Base-by-base conservation (phyloP, 1,140 invertebrate species). In the Pachypsylla venusta region DNA sequence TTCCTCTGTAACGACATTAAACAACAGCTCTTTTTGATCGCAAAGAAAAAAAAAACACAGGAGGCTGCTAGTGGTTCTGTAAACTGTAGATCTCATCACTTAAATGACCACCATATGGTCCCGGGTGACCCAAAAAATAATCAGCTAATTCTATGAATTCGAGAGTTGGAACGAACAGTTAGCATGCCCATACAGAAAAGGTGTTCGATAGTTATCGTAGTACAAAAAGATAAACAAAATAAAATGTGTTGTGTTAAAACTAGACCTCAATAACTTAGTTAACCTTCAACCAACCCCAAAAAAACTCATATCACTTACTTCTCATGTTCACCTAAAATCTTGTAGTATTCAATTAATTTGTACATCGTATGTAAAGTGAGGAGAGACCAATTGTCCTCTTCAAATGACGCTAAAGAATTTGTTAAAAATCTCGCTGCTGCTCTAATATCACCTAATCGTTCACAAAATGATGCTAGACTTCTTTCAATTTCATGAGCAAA, bases 391-490 rank as follows among this genome's bases (percentile, higher is more conserved):
- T 84, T 82, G 68, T 97, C 93, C 58, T 84, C 80, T 64, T 84
- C 80, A 65, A 90, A 93, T 19, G 87, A 89, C 55, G 88, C 82
- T 20, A 95, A 71, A 0, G 89, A 81, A 70, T 96, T 92, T 12
- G 81, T 78, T 1, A 97, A 75, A 73, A 95, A 96, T 1, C 83
- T 84, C 13, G 89, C 84, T 0, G 93, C 87, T 72, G 94, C 93
- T 61, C 87, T 80, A 5, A 84, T 83, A 68, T 95, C 87, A 1
- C 86, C 87, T 1, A 89, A 73, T 59, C 88, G 81, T 64, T 89
- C 82, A 69, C 97, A 95, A 69, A 96, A 94, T 25, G 82, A 77
- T 0, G 93, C 92, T 19, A 98, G 70, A 69, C 95, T 87, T 61
- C 84, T 79, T 0, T 93, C 93, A 60, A 97, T 87, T 16, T 87